Conservation (phyloP, 35 echinoderm and acorn worm species). For the Chiridota heheva region DNA sequence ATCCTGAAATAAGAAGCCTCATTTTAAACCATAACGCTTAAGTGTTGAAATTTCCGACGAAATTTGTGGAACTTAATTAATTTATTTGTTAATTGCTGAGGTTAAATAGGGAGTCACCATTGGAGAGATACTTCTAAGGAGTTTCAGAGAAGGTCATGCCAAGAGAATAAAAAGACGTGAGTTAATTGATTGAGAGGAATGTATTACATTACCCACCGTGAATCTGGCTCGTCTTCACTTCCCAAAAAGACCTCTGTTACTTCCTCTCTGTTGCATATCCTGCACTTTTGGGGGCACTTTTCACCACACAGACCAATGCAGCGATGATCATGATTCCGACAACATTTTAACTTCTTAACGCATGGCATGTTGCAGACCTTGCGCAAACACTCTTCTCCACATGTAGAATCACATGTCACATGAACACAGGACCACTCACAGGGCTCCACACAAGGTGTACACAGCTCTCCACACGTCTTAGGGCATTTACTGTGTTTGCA, state of each 20-base stretch:
- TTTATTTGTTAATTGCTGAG: background rate
- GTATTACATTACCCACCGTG: slow-evolving; percentile 40
- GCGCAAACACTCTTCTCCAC: slow-evolving; percentile 34
- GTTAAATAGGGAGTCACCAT: background rate
- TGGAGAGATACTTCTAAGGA: background rate
- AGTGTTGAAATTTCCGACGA: too few relatives aligned
- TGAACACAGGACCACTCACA: slow-evolving; percentile 55
- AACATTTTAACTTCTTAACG: background rate
- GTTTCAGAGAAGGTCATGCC: background rate
- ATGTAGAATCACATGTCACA: background rate
- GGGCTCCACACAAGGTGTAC: slow-evolving; percentile 51
- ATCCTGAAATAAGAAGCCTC: background rate
- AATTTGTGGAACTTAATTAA: background rate
- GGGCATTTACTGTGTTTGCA: slow-evolving; percentile 63
- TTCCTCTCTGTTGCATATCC: slow-evolving; percentile 41
- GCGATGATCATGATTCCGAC: slow-evolving; percentile 46
- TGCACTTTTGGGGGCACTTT: slow-evolving; percentile 57
- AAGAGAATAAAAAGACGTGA: background rate
- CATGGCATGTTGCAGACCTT: slow-evolving; percentile 9
- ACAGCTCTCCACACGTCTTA: slow-evolving; percentile 64
- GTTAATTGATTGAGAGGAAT: background rate
- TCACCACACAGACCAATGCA: slow-evolving; percentile 84
- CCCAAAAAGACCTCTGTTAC: slow-evolving; percentile 73
- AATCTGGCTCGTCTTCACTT: slow-evolving; percentile 61
- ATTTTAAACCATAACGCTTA: too few relatives aligned